Evolutionary conservation across 2,888 invertebrate species (phyloP).

Genomic region (Diachrysia chrysitis): DNA sequence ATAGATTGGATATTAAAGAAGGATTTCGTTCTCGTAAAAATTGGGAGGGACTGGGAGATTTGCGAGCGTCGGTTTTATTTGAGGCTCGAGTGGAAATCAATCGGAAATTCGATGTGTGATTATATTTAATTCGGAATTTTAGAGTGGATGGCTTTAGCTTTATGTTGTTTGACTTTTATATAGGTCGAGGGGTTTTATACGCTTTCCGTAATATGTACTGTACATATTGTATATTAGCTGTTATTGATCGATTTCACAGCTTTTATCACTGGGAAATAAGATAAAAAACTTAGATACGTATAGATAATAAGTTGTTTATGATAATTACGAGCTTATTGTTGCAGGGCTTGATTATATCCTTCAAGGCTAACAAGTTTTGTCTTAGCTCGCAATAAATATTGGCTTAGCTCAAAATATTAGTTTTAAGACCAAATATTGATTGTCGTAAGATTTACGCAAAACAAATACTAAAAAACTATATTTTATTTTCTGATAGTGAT

Average conservation of each 20-base stretch:
- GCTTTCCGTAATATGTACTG: neutral
- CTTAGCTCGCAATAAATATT: neutral
- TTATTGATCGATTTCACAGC: neutral
- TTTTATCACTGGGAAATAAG: neutral
- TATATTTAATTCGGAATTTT: constrained; percentile 45
- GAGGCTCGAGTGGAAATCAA: constrained; percentile 53
- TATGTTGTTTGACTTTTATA: constrained; percentile 19
- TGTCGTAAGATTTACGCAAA: neutral
- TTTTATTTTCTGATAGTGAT: constrained; percentile 2
- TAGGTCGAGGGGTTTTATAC: constrained; percentile 2
- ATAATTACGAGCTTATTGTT: neutral
- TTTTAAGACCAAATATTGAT: neutral
- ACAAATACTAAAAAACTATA: neutral
- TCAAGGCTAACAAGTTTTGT: constrained; percentile 4
- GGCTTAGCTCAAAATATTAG: neutral
- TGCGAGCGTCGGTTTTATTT: constrained; percentile 50
- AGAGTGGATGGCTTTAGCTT: constrained; percentile 16
- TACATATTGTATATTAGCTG: constrained; percentile 10
- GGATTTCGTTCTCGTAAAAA: constrained; percentile 61
- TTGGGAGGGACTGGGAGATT: constrained; percentile 47
- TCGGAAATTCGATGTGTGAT: constrained; percentile 51
- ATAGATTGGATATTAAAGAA: constrained; percentile 72
- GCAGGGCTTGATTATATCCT: neutral
- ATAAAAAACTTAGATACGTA: neutral
- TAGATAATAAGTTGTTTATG: neutral